Conservation (phyloP, 1,140 invertebrate species). For the Goniozus legneri region DNA sequence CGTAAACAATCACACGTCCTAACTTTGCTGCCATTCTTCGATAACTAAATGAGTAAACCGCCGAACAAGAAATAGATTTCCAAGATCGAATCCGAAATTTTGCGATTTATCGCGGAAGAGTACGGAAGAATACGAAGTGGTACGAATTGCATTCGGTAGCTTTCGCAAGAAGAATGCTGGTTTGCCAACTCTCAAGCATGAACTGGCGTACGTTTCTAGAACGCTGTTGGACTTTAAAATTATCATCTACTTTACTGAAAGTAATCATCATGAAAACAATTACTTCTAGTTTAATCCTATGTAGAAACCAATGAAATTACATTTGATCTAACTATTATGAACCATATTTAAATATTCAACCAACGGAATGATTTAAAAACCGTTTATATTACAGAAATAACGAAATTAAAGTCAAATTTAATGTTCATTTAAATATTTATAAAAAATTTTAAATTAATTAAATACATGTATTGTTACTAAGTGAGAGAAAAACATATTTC, state of each 20-base stretch:
- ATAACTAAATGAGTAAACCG: constrained; percentile 16
- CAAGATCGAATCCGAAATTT: not conserved
- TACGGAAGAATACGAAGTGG: not conserved
- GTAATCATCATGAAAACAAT: not conserved
- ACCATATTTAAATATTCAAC: not conserved
- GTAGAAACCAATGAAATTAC: not conserved
- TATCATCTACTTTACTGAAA: no score
- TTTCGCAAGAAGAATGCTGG: not conserved
- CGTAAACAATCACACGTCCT: constrained; percentile 84
- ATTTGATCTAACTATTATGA: not conserved
- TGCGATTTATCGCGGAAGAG: not conserved
- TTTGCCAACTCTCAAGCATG: not conserved
- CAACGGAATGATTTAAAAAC: not conserved
- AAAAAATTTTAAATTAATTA: not conserved
- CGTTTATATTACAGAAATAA: not conserved
- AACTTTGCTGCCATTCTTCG: constrained; percentile 37
- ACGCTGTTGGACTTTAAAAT: no score
- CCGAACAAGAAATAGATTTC: not conserved
- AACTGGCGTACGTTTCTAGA: no score
- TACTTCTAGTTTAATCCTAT: no score
- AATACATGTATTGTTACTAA: not conserved
- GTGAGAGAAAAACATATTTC: not conserved
- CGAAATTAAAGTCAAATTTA: not conserved
- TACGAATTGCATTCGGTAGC: not conserved
- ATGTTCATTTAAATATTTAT: not conserved